These are phyloP conservation scores for Apotomis capreana DNA, from an alignment of 2,888 invertebrate species.

Conservation along the genomic window DNA sequence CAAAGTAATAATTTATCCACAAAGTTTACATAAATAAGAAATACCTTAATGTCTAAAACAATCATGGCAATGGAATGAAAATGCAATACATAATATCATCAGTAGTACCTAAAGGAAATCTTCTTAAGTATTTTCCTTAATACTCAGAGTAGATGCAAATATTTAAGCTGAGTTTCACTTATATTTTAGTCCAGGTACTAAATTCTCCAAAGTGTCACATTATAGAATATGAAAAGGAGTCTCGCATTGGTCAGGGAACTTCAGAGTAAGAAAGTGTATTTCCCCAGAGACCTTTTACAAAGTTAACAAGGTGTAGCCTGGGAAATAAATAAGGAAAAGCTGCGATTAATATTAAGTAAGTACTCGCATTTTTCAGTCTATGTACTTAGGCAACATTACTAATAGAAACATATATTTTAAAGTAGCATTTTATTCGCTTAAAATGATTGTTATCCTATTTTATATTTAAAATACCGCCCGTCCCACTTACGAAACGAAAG, in stretches of 20 bases:
- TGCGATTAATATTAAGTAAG: slow-evolving; percentile 74
- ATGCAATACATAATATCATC: not conserved
- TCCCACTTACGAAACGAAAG: not conserved
- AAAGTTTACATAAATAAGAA: too few species aligned
- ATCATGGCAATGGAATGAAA: not conserved
- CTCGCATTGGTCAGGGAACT: slow-evolving; percentile 68
- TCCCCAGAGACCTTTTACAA: slow-evolving; percentile 77
- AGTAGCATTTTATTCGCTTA: slow-evolving; percentile 18
- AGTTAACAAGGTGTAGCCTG: slow-evolving; percentile 80
- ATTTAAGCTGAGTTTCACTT: slow-evolving; percentile 30
- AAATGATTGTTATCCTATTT: slow-evolving; percentile 15
- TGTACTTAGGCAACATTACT: slow-evolving; percentile 30
- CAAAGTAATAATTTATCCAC: too few species aligned
- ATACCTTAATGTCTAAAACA: too few species aligned
- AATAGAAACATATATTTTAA: slow-evolving; percentile 12
- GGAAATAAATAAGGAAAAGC: slow-evolving; percentile 75
- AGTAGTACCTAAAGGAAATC: not conserved
- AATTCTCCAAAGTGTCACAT: slow-evolving; percentile 46
- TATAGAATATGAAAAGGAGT: slow-evolving; percentile 53
- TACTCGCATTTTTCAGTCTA: slow-evolving; percentile 56
- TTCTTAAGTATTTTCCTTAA: not conserved
- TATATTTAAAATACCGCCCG: not conserved
- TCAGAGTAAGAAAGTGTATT: slow-evolving; percentile 73
- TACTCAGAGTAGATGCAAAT: slow-evolving; percentile 14
- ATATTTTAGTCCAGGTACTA: slow-evolving; percentile 24